Base-by-base conservation (phyloP, 2,113 vertebrate species). In the Lonchura striata region DNA sequence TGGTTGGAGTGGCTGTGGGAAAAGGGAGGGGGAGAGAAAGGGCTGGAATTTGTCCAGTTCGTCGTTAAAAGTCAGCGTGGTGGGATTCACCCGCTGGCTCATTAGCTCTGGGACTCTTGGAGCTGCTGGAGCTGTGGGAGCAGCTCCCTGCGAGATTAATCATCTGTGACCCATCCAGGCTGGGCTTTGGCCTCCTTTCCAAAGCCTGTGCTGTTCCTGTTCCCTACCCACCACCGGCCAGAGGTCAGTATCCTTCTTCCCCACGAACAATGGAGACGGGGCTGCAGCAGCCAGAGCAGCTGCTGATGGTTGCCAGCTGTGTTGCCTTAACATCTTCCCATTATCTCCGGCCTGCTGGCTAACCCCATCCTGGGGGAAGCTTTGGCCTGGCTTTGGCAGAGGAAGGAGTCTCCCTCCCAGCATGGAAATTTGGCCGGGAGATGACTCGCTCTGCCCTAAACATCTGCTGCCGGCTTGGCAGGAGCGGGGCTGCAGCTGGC, bases 251-350 rank as follows among this genome's bases (percentile, higher is more conserved):
- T 71, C 90, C 68, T 80, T 71, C 83, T 94, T 91, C 83, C 80
- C 86, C 21, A 15, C 4, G 20, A 91, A 90, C 90, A 92, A 90
- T 39, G 90, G 79, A 85, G 87, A 59, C 3, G 9, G 83, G 86
- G 77, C 92, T 46, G 88, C 57, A 24, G 94, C 95, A 61, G 94
- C 80, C 30, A 20, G 28, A 82, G 88, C 79, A 60, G 92, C 47
- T 56, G 86, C 92, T 97, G 95, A 97, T 95, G 90, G 91, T 74
- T 95, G 95, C 95, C 96, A 95, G 95, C 96, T 97, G 96, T 93
- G 72, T 72, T 95, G 95, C 92, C 80, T 94, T 91, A 94, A 83
- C 95, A 93, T 96, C 96, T 96, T 95, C 95, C 92, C 93, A 92
- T 94, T 96, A 96, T 96, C 95, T 97, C 87, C 2, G 14, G 59